Base-by-base conservation (phyloP, 2,888 invertebrate species). In the Ornithoptera priamus region DNA sequence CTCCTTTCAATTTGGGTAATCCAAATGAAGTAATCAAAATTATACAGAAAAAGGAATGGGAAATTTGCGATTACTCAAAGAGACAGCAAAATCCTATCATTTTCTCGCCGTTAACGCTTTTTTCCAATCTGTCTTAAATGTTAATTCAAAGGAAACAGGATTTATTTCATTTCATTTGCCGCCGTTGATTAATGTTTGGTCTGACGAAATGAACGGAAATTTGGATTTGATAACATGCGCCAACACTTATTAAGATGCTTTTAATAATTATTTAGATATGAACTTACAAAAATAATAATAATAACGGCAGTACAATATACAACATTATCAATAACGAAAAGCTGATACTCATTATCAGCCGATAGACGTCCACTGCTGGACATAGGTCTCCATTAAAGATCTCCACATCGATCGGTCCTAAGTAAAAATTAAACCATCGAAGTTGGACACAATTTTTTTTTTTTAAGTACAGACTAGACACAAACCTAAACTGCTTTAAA, bases 31-130 rank as follows among this genome's bases (percentile, higher is more conserved):
- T 81, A 81, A 84, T 82, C 83, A 82, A 86, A 82, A 83, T 83
- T 80, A 85, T 78, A 77, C 78, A 71, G 69, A 71, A 68, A 77
- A 78, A 80, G 77, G 77, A 77, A 82, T 81, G 79, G 81, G 77
- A 79, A 77, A 78, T 73, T 79, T 81, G 81, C 85, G 86, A 88
- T 88, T 86, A 88, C 83, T 88, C 87, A 88, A 87, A 88, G 86
- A 81, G 81, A 81, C 80, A 75, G 78, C 73, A 73, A 81, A 84
- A 85, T 85, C 81, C 81, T 81, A 82, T 83, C 81, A 85, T 86
- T 83, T 81, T 80, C 80, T 77, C 75, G 78, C 80, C 76, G 76
- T 81, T 81, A 80, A 81, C 81, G 81, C 81, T 86, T 84, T 83
- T 85, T 84, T 10, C 74, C 83, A 86, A 87, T 86, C 86, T 83